A percentile compares a stretch with the other conserved stretches of the same genome.
phyloP scores from a whole-genome alignment of 1,140 invertebrate species.

The Brachionus rotundiformis region DNA sequence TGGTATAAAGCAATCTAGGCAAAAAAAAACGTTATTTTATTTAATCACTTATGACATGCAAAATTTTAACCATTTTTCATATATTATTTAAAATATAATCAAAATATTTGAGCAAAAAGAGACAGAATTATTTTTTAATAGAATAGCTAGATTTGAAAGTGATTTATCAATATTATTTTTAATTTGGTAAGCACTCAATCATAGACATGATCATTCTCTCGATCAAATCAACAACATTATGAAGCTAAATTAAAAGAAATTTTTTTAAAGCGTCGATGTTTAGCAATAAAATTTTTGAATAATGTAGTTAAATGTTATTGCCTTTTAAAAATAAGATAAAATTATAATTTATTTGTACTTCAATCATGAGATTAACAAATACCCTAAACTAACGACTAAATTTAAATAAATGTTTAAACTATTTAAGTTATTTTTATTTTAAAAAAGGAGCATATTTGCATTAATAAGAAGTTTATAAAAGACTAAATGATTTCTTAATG shows the following conservation, averaged over 20 bases:
- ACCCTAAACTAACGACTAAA: not conserved
- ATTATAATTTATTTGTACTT: not conserved
- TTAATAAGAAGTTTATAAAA: not conserved
- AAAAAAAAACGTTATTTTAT: not conserved
- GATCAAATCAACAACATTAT: not conserved
- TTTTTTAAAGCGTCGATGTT: not conserved
- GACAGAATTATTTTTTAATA: not conserved
- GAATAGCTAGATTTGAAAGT: not conserved
- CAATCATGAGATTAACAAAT: not conserved
- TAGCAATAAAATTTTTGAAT: not conserved
- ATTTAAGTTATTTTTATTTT: slow-evolving; percentile 9
- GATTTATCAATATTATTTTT: not conserved
- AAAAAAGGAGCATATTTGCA: not conserved
- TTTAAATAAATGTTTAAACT: not conserved
- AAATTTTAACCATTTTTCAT: not conserved
- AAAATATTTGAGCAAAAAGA: too few species aligned
- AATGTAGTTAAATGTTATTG: not conserved
- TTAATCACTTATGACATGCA: not conserved
- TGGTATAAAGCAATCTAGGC: too few species aligned
- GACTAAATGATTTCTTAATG: not conserved
- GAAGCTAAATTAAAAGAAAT: not conserved
- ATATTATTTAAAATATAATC: not conserved
- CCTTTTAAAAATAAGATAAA: not conserved
- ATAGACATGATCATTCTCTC: not conserved
- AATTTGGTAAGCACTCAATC: not conserved